Evolutionary conservation across 92 coral and sea anemone species (phyloP).

Genomic region (Isaurus tuberculatus): DNA sequence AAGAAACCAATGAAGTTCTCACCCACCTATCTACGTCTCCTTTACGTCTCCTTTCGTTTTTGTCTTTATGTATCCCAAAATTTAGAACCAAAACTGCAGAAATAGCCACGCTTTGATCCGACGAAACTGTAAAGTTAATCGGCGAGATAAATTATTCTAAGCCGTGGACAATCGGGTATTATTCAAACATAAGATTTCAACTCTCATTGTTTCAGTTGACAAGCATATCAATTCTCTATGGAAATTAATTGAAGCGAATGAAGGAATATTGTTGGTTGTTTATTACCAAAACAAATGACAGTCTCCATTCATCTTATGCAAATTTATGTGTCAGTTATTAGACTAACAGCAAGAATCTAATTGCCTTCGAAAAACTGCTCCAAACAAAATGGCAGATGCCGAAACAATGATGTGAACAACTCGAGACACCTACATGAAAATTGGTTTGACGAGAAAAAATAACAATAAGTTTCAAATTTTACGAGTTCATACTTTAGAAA

Average conservation of each 20-base stretch:
- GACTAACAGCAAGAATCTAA: slow-evolving; percentile 50
- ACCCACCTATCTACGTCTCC: background rate
- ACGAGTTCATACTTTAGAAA: background rate
- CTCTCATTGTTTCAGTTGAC: slow-evolving; percentile 25
- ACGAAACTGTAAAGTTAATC: slow-evolving; percentile 35
- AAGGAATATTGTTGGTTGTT: slow-evolving; percentile 35
- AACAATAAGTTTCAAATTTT: background rate
- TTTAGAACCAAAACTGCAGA: background rate
- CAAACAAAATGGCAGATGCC: slow-evolving; percentile 2
- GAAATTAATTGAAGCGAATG: slow-evolving; percentile 41
- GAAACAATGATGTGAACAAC: slow-evolving; percentile 18
- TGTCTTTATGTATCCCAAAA: background rate
- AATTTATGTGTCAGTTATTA: slow-evolving; percentile 24
- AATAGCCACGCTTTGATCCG: slow-evolving; percentile 30
- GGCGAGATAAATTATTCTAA: slow-evolving; percentile 42
- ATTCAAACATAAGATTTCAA: slow-evolving; percentile 25
- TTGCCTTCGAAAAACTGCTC: slow-evolving; percentile 36
- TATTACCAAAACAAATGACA: slow-evolving; percentile 17
- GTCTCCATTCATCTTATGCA: slow-evolving; percentile 40
- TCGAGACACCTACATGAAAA: background rate
- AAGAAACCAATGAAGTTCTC: background rate
- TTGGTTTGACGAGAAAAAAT: slow-evolving; percentile 13
- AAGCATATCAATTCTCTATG: slow-evolving; percentile 48
- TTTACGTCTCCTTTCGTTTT: background rate
- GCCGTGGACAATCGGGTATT: slow-evolving; percentile 36